phyloP scores from a whole-genome alignment of 2,113 vertebrate genomes.

The Myrmophylax atrothorax region DNA sequence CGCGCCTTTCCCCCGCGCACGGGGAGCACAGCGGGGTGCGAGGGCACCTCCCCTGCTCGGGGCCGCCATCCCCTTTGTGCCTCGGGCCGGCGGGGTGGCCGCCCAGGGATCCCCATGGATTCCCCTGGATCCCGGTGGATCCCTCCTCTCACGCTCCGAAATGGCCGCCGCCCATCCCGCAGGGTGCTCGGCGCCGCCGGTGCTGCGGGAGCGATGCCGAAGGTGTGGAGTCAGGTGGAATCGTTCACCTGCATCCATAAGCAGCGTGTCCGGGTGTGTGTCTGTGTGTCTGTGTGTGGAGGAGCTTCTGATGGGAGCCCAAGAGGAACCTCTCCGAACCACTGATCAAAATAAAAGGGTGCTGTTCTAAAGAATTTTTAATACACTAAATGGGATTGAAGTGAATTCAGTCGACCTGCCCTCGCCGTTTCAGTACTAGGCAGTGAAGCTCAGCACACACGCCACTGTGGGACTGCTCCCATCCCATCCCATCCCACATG shows the following conservation, averaged over 20 bases:
- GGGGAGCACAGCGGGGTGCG: not conserved
- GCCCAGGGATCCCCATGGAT: no score
- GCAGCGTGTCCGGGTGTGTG: rapidly evolving
- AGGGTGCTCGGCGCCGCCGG: no score
- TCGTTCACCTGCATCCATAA: not conserved
- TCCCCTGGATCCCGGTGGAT: no score
- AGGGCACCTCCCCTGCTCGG: not conserved
- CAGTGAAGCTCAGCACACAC: rapidly evolving
- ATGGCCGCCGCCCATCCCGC: not conserved
- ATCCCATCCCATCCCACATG: not conserved
- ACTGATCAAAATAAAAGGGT: not conserved
- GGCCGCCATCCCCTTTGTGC: not conserved
- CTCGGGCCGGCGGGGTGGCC: not conserved
- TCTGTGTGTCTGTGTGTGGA: no score
- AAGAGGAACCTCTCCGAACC: rapidly evolving
- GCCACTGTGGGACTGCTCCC: rapidly evolving
- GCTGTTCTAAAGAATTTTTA: not conserved
- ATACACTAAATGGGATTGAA: not conserved
- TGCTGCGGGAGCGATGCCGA: not conserved
- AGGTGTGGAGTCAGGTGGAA: not conserved
- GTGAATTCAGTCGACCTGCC: not conserved
- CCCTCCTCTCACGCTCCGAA: not conserved
- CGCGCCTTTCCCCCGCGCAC: not conserved
- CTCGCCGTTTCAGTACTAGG: not conserved
- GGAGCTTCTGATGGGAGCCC: not conserved